phyloP scores from a whole-genome alignment of 2,888 invertebrate genomes.

The Ptychoptera contaminata region DNA sequence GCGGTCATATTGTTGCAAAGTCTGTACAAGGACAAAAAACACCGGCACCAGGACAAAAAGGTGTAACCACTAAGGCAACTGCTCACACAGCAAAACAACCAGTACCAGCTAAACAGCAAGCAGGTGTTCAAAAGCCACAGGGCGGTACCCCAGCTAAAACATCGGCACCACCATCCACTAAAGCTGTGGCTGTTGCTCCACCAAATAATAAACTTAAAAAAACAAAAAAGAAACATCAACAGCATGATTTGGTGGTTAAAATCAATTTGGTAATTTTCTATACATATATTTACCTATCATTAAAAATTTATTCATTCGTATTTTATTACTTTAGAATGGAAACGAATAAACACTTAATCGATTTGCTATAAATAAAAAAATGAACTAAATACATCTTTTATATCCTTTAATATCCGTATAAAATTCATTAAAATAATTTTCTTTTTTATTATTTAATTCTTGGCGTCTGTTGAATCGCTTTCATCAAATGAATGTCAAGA shows the following conservation, averaged over 20 bases:
- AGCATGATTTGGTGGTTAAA: conserved; percentile 66
- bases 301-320: no score
- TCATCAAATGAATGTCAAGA: no score
- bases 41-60: conserved; percentile 38
- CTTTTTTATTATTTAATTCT: no score
- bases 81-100: conserved; percentile 34
- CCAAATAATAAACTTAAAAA: conserved; percentile 46
- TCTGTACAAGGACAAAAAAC: conserved; percentile 25
- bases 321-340: no score
- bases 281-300: neutral
- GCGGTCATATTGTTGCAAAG: conserved; percentile 43
- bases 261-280: conserved; percentile 56
- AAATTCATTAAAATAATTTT: no score
- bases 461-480: no score
- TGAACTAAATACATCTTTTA: no score
- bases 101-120: conserved; percentile 41
- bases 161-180: conserved; percentile 11
- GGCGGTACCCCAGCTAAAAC: conserved; percentile 11
- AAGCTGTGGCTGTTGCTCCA: conserved; percentile 31
- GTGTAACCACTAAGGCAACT: conserved; percentile 42
- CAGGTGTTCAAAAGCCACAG: conserved; percentile 13
- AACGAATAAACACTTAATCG: no score
- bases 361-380: no score
- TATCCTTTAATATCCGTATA: no score
- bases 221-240: conserved; percentile 63